Conservation (phyloP, 2,113 vertebrate species). For the Lanius collurio region DNA sequence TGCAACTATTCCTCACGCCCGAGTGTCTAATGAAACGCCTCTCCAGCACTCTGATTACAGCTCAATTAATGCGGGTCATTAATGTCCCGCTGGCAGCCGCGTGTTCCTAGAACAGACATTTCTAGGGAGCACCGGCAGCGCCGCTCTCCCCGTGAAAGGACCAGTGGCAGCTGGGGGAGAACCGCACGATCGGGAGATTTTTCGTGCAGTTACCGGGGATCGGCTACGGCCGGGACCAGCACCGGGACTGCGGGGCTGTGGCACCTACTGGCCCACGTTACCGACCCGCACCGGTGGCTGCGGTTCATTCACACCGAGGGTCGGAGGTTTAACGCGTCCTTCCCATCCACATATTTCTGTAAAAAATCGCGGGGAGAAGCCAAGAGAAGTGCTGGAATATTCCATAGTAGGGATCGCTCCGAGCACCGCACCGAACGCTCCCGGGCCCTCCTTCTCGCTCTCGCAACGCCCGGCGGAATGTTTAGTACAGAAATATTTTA, state of each 20-base stretch:
- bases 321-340: background rate
- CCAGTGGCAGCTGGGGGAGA: background rate
- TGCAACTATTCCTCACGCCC: background rate
- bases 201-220: no score
- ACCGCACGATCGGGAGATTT: background rate
- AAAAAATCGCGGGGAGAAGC: background rate
- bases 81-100: background rate
- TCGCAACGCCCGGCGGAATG: background rate
- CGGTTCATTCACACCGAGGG: background rate
- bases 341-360: background rate
- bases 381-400: background rate
- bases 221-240: background rate
- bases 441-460: background rate
- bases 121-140: background rate
- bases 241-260: background rate
- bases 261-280: background rate
- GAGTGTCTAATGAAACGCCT: background rate
- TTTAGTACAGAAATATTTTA: background rate
- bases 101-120: background rate
- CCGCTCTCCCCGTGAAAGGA: background rate
- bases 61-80: conserved; percentile 16
- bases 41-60: conserved; percentile 26
- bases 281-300: background rate
- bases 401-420: background rate
- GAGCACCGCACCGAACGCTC: background rate